These are phyloP conservation scores for Heteronetta atricapilla DNA, from an alignment of 2,113 vertebrate genomes.

Conservation along the genomic window DNA sequence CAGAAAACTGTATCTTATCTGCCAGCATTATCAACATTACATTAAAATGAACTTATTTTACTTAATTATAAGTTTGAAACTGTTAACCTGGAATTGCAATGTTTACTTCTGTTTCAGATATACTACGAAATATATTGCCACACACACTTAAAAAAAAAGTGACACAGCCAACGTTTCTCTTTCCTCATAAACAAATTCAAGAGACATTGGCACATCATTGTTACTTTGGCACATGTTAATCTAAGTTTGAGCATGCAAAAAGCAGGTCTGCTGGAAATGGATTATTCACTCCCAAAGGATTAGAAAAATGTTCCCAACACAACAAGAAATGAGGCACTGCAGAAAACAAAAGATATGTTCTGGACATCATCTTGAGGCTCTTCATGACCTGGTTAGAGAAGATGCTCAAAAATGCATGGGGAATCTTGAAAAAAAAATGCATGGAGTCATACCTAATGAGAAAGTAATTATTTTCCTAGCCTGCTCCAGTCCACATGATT, in stretches of 20 bases:
- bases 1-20: not conserved
- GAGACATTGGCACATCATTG: not conserved
- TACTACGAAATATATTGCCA: not conserved
- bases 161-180: not conserved
- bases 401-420: not conserved
- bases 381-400: not conserved
- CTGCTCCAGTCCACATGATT: not conserved
- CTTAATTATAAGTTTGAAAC: not conserved
- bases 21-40: not conserved
- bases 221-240: not conserved
- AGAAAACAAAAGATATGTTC: not conserved
- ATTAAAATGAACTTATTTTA: not conserved
- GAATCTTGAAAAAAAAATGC: not conserved
- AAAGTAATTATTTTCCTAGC: slow-evolving; percentile 20
- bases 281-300: not conserved
- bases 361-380: not conserved
- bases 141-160: not conserved
- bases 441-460: not conserved
- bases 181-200: not conserved
- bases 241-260: not conserved
- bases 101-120: not conserved
- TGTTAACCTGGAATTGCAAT: not conserved
- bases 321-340: not conserved
- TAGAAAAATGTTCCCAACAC: not conserved
- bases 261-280: not conserved